Conservation (phyloP, 2,113 vertebrate genomes). For the Prochilodus magdalenae region DNA sequence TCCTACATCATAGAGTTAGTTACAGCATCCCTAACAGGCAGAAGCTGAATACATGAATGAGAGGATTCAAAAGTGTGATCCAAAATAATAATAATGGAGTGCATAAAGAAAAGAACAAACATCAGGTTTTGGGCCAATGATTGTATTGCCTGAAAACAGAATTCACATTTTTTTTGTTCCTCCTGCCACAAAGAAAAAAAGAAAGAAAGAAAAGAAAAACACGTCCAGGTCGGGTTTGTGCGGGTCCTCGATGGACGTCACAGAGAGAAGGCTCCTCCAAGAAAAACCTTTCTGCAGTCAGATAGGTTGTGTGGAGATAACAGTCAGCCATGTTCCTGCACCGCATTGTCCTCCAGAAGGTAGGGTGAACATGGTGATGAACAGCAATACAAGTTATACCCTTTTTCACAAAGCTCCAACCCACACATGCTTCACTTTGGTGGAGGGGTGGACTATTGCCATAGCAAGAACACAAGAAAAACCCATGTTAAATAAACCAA, state of each 20-base stretch:
- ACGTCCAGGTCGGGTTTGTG: conserved; percentile 10
- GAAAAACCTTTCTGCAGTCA: conserved; percentile 9
- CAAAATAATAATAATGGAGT: background rate
- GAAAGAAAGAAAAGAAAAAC: background rate
- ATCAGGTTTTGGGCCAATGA: conserved; percentile 41
- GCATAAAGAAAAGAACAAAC: conserved; percentile 15
- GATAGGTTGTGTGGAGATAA: conserved; percentile 32
- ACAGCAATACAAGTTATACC: background rate
- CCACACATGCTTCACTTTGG: background rate
- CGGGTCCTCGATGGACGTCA: background rate
- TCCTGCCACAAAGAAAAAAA: background rate
- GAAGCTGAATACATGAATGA: background rate
- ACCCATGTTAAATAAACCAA: background rate
- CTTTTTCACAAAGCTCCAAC: background rate
- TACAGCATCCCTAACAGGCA: too few relatives aligned
- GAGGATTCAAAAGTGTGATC: too few relatives aligned
- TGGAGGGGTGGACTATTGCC: conserved; percentile 40
- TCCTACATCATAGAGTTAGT: background rate
- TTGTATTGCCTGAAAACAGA: conserved; percentile 50
- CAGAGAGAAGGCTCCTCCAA: background rate
- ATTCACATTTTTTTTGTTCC: conserved; percentile 52
- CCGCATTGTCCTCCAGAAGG: conserved; percentile 3
- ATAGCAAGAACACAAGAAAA: conserved; percentile 15
- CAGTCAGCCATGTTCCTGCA: conserved; percentile 42
- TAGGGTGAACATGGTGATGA: background rate